Conservation (phyloP, 2,113 vertebrate genomes). For the Rhodinocichla rosea region DNA sequence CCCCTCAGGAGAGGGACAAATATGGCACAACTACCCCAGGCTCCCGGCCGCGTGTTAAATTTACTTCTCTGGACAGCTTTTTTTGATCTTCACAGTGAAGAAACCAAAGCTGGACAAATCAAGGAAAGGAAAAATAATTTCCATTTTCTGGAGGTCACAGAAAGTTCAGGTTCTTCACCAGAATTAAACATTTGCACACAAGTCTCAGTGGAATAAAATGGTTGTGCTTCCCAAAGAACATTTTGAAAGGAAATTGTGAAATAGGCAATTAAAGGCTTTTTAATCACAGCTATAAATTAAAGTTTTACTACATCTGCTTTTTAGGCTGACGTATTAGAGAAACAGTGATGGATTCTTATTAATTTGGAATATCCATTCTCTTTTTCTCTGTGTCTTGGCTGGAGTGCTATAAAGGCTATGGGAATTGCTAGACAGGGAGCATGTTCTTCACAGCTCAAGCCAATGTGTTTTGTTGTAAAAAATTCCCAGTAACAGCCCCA, state of each 20-base stretch:
- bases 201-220: background rate
- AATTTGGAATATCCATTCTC: background rate
- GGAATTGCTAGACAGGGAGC: background rate
- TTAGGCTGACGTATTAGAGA: background rate
- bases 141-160: background rate
- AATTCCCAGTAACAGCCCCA: background rate
- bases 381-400: background rate
- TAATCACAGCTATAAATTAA: slow-evolving; percentile 11
- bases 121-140: slow-evolving; percentile 10
- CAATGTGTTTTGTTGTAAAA: background rate
- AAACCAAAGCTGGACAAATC: background rate
- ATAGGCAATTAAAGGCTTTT: slow-evolving; percentile 13
- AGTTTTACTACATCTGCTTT: background rate
- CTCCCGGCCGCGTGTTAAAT: background rate
- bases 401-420: background rate
- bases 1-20: background rate
- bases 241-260: slow-evolving; percentile 35
- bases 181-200: slow-evolving; percentile 35
- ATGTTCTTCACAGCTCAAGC: background rate
- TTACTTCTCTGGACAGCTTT: background rate
- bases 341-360: background rate
- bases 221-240: background rate
- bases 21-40: background rate
- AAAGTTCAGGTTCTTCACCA: slow-evolving; percentile 9
- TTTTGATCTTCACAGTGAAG: background rate